Conservation (phyloP, 2,888 invertebrate species). For the Terebella lapidaria region DNA sequence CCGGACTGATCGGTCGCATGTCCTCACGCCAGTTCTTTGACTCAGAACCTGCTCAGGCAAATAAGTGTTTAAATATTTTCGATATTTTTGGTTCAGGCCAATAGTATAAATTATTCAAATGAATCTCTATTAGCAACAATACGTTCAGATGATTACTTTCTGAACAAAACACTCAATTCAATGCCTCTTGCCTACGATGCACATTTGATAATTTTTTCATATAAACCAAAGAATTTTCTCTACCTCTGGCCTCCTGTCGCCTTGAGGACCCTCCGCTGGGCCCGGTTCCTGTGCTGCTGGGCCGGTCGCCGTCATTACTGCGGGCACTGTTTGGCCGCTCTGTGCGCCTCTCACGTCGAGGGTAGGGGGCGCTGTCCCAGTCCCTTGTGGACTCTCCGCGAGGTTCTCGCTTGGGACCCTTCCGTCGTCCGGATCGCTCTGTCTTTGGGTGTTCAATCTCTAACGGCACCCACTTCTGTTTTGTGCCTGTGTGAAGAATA, state of each 20-base stretch:
- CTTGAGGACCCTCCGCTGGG: neutral
- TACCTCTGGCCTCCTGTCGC: neutral
- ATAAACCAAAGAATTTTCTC: too few relatives aligned
- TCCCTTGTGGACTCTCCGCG: neutral
- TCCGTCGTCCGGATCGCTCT: slow-evolving; percentile 12
- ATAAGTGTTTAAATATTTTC: neutral
- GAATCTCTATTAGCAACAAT: too few relatives aligned
- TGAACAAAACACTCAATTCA: too few relatives aligned
- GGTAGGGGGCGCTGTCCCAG: neutral
- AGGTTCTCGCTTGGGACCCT: slow-evolving; percentile 9
- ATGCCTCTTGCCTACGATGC: too few relatives aligned
- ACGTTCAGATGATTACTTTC: too few relatives aligned
- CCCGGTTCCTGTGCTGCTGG: neutral
- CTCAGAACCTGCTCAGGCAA: slow-evolving; percentile 29
- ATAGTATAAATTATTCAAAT: too few relatives aligned
- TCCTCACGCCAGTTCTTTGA: slow-evolving; percentile 39
- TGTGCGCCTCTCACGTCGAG: slow-evolving; percentile 2
- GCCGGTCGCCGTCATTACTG: neutral
- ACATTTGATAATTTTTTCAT: too few relatives aligned
- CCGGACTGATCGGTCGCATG: slow-evolving; percentile 33
- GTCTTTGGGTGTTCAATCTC: slow-evolving; percentile 74
- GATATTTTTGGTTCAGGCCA: too few relatives aligned
- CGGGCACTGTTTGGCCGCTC: slow-evolving; percentile 3
- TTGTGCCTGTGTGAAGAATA: slow-evolving; percentile 28
- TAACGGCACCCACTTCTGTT: slow-evolving; percentile 86